phyloP scores from a whole-genome alignment of 2,797 vertebrate species.

The Babyrousa celebensis region DNA sequence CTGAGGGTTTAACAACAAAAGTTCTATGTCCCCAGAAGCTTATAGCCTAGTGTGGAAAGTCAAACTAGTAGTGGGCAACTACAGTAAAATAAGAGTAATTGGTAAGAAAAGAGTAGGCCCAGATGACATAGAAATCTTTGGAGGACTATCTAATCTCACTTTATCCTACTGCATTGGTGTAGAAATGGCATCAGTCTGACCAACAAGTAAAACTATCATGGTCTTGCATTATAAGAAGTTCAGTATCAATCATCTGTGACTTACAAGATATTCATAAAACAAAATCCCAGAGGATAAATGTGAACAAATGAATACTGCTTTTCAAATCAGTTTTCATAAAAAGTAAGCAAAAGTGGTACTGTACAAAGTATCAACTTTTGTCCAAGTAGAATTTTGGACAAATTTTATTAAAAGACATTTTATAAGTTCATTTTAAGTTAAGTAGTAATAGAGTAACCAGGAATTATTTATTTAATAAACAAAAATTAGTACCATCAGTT shows the following conservation, averaged over 20 bases:
- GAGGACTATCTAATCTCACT: not conserved
- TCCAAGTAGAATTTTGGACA: not conserved
- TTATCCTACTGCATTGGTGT: not conserved
- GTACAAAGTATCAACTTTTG: not conserved
- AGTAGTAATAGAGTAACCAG: not conserved
- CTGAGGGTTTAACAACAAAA: not conserved
- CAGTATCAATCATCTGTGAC: not conserved
- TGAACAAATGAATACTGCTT: not conserved
- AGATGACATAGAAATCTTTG: not conserved
- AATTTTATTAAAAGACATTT: not conserved
- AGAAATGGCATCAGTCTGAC: not conserved
- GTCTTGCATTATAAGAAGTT: not conserved
- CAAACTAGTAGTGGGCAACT: not conserved
- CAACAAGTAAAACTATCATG: not conserved
- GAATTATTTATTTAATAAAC: slow-evolving; percentile 9
- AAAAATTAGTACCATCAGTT: not conserved
- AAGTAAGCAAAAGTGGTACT: not conserved
- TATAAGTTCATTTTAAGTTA: not conserved
- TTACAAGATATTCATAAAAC: not conserved
- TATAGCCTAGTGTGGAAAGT: not conserved
- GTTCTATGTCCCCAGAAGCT: not conserved
- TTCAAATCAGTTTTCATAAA: not conserved
- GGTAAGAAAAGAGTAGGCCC: not conserved
- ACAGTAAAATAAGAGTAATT: not conserved
- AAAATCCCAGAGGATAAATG: not conserved